phyloP scores from a whole-genome alignment of 2,888 invertebrate genomes.

The Macrophya annulata region DNA sequence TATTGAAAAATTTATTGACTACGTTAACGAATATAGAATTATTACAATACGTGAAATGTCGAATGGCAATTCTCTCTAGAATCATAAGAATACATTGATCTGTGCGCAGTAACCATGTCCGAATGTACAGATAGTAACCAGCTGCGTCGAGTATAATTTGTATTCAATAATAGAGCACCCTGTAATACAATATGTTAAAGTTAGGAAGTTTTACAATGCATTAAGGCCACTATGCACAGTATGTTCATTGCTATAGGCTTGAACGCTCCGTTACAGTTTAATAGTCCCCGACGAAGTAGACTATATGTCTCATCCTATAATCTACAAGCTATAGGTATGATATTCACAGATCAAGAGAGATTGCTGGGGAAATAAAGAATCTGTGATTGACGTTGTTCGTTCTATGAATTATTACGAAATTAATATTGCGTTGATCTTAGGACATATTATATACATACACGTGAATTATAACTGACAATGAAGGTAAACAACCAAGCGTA shows the following conservation, averaged over 20 bases:
- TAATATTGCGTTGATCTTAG: background rate
- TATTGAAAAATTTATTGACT: background rate
- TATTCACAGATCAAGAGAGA: background rate
- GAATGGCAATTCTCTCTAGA: slow-evolving; percentile 42
- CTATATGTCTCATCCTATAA: background rate
- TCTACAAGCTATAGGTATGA: background rate
- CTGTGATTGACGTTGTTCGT: slow-evolving; percentile 21
- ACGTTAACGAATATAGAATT: slow-evolving; percentile 38
- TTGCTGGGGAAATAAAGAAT: slow-evolving; percentile 1
- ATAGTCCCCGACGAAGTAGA: background rate
- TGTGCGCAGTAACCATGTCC: slow-evolving; percentile 4
- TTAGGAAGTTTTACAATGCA: slow-evolving; percentile 12
- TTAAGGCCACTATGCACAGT: slow-evolving; percentile 24
- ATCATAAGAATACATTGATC: background rate
- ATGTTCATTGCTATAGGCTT: slow-evolving; percentile 3
- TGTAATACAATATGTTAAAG: slow-evolving; percentile 16
- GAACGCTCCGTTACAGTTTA: background rate
- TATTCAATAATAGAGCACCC: slow-evolving; percentile 36
- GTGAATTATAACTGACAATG: slow-evolving; percentile 32
- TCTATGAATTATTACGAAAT: background rate
- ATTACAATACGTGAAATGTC: background rate
- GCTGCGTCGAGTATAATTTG: background rate
- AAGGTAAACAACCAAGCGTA: slow-evolving; percentile 16
- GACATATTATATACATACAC: background rate
- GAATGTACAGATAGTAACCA: background rate